phyloP scores from a whole-genome alignment of 2,113 vertebrate species.

The Cavia aperea region DNA sequence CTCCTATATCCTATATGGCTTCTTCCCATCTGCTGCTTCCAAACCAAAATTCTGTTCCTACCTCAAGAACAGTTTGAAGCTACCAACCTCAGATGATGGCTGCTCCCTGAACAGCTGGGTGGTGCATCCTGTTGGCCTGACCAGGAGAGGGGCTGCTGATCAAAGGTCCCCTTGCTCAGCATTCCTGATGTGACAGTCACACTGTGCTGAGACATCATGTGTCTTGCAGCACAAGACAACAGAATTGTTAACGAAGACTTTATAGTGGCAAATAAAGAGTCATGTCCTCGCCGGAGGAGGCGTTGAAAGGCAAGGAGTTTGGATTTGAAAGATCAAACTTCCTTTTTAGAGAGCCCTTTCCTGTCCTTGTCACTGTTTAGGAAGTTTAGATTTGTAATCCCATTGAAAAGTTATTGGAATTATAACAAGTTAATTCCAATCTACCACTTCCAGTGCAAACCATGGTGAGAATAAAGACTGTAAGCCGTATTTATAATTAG shows the following conservation, averaged over 20 bases:
- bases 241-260: background rate
- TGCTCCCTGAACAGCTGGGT: background rate
- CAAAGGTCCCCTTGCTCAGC: background rate
- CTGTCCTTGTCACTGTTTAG: no score
- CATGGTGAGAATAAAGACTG: no score
- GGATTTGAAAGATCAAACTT: background rate
- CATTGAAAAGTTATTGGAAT: no score
- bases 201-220: background rate
- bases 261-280: background rate
- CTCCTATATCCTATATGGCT: background rate
- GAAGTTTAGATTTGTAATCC: no score
- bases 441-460: no score
- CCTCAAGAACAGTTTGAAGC: background rate
- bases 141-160: background rate
- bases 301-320: background rate
- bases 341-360: no score
- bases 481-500: no score
- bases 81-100: background rate
- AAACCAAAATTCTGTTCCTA: conserved; percentile 20
- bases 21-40: background rate
- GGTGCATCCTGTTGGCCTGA: background rate
- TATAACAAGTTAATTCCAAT: no score
- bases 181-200: background rate
- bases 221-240: no score
- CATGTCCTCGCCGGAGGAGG: background rate